phyloP scores from a whole-genome alignment of 2,797 vertebrate species.

The Helostoma temminkii region DNA sequence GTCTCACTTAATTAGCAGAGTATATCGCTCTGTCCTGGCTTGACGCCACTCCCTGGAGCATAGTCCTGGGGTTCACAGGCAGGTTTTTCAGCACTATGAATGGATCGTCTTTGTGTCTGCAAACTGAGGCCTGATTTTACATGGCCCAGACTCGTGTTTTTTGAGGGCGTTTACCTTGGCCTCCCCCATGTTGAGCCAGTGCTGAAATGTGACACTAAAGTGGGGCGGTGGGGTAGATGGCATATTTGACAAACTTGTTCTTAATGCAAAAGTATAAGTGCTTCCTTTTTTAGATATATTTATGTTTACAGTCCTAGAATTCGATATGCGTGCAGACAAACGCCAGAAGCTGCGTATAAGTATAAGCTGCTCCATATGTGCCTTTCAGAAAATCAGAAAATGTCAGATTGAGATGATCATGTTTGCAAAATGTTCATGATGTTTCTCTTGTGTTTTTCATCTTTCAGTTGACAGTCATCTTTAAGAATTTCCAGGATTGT shows the following conservation, averaged over 20 bases:
- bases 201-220: conserved; percentile 81
- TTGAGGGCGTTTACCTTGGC: conserved; percentile 84
- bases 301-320: conserved; percentile 12
- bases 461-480: conserved; percentile 96
- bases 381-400: conserved; percentile 5
- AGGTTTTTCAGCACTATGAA: conserved; percentile 84
- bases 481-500: conserved; percentile 98
- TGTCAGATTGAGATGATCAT: background rate
- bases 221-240: conserved; percentile 58
- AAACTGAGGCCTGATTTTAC: conserved; percentile 86
- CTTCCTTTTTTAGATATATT: conserved; percentile 44
- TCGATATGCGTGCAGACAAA: background rate
- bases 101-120: conserved; percentile 87
- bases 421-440: background rate
- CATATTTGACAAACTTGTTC: conserved; percentile 63
- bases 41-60: conserved; percentile 82
- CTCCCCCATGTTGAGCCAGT: conserved; percentile 75
- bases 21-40: conserved; percentile 75
- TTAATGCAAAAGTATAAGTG: conserved; percentile 51
- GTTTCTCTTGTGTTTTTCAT: background rate
- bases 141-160: conserved; percentile 82
- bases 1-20: conserved; percentile 82
- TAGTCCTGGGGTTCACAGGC: conserved; percentile 84
- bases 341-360: no score
- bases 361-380: background rate